These are phyloP conservation scores for Dendrolimus pini DNA, from an alignment of 2,888 invertebrate species.

Conservation along the genomic window DNA sequence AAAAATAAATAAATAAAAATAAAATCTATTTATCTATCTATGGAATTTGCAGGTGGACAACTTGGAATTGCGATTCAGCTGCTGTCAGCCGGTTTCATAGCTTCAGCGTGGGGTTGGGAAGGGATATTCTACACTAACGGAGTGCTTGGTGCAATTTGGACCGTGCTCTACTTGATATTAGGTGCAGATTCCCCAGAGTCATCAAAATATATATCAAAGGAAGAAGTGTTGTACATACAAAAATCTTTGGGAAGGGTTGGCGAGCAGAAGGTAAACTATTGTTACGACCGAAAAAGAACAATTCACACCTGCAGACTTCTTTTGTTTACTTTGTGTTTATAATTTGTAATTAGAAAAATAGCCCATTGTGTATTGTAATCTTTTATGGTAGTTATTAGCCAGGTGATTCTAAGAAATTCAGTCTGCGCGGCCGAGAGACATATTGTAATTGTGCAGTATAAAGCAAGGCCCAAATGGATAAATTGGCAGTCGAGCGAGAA, in stretches of 20 bases:
- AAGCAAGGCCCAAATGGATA: no score
- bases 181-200: constrained; percentile 82
- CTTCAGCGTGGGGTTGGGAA: constrained; percentile 84
- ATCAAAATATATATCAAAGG: constrained; percentile 74
- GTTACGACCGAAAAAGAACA: no score
- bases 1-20: no score
- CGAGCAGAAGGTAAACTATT: constrained; percentile 48
- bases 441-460: no score
- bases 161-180: constrained; percentile 73
- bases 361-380: no score
- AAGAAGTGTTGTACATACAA: constrained; percentile 83
- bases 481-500: no score
- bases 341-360: no score
- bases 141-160: constrained; percentile 78
- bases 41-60: constrained; percentile 77
- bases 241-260: constrained; percentile 57
- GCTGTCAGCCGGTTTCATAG: constrained; percentile 83
- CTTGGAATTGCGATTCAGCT: constrained; percentile 87
- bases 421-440: no score
- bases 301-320: no score
- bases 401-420: no score
- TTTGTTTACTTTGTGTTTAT: no score
- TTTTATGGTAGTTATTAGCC: no score
- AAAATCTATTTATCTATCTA: background rate
- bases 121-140: constrained; percentile 87